phyloP scores from a whole-genome alignment of 2,113 vertebrate genomes.

The Ailurus styani region DNA sequence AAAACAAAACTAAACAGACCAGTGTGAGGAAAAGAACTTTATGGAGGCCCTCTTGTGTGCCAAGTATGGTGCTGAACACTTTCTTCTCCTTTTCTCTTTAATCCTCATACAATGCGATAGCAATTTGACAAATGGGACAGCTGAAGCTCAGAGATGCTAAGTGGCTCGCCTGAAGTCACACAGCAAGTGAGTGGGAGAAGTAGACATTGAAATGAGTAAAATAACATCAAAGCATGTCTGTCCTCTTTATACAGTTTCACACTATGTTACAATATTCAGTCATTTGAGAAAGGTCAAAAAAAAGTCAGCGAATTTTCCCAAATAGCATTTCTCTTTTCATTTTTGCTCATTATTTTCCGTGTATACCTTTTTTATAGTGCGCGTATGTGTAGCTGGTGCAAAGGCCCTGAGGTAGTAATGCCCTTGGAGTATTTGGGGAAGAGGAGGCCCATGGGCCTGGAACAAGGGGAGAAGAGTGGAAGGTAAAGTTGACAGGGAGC shows the following conservation, averaged over 20 bases:
- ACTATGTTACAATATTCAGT: not conserved
- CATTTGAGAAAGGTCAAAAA: not conserved
- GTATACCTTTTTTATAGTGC: not conserved
- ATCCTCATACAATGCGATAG: not conserved
- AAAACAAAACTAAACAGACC: not conserved
- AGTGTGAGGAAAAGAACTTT: not conserved
- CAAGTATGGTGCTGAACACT: not conserved
- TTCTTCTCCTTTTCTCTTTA: not conserved
- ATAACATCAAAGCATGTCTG: rapidly evolving
- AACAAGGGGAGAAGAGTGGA: not conserved
- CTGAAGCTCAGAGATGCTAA: not conserved
- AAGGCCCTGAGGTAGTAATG: not conserved
- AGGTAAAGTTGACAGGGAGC: not conserved
- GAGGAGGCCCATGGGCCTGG: not conserved
- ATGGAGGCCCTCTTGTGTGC: not conserved
- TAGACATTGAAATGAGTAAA: not conserved
- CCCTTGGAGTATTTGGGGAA: not conserved
- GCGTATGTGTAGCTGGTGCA: not conserved
- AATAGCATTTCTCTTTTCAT: not conserved
- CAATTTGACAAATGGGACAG: not conserved
- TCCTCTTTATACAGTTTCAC: not conserved
- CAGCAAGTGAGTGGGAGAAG: not conserved
- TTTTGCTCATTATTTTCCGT: not conserved
- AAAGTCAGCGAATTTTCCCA: not conserved
- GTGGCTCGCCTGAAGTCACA: not conserved